These are phyloP conservation scores for Hydrotaea diabolus DNA, from an alignment of 2,888 invertebrate species.

Conservation along the genomic window DNA sequence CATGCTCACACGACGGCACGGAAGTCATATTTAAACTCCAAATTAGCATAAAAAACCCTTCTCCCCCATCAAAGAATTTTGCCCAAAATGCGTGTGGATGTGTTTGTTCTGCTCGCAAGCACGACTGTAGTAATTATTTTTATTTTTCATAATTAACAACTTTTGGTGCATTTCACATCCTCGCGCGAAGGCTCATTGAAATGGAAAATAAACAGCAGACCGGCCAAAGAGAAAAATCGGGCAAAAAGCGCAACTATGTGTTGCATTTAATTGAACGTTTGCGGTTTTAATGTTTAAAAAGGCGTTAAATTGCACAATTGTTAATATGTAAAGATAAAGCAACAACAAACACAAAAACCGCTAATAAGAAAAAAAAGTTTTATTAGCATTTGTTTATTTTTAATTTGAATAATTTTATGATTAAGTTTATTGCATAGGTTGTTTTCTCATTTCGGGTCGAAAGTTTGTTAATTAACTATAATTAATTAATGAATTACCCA, in stretches of 20 bases:
- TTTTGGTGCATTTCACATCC: neutral
- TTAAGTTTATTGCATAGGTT: constrained; percentile 3
- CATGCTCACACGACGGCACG: neutral
- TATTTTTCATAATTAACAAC: constrained; percentile 41
- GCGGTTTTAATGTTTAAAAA: constrained; percentile 46
- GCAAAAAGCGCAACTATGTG: neutral
- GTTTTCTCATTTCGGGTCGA: constrained; percentile 1
- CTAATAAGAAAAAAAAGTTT: neutral
- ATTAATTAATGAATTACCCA: constrained; percentile 17
- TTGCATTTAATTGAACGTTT: constrained; percentile 48
- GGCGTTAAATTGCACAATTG: constrained; percentile 57
- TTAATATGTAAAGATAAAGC: neutral
- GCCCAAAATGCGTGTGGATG: neutral
- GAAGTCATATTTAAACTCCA: neutral
- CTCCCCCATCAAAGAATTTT: too few relatives aligned
- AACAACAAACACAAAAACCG: neutral
- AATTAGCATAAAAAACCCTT: too few relatives aligned
- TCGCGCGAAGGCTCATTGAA: neutral
- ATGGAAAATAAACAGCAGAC: constrained; percentile 21
- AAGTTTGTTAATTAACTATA: constrained; percentile 19
- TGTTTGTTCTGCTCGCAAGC: too few relatives aligned
- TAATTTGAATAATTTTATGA: constrained; percentile 5
- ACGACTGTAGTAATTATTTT: constrained; percentile 44
- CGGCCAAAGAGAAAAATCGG: neutral
- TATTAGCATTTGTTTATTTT: constrained; percentile 27